Evolutionary conservation across 2,888 invertebrate genomes (phyloP).

Genomic region (Conchocele bisecta): DNA sequence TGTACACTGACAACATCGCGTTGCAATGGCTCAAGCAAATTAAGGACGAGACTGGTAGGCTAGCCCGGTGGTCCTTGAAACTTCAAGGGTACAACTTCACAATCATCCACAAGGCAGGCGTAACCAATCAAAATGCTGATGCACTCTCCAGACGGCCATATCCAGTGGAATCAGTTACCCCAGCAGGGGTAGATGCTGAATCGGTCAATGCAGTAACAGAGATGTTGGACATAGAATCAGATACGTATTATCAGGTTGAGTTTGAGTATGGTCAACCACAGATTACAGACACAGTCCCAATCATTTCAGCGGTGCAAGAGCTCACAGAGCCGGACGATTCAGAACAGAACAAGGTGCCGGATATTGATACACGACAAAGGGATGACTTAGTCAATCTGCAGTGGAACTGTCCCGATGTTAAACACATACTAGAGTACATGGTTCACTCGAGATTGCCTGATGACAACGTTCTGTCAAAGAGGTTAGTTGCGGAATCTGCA

Average conservation of each 20-base stretch:
- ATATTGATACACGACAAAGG: neutral
- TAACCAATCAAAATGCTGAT: slow-evolving; percentile 39
- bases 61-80: slow-evolving; percentile 40
- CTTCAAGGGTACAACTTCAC: slow-evolving; percentile 40
- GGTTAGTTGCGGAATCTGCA: neutral
- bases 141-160: slow-evolving; percentile 38
- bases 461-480: neutral
- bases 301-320: slow-evolving; percentile 9
- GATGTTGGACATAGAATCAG: no score
- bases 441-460: slow-evolving; percentile 14
- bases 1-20: slow-evolving; percentile 50
- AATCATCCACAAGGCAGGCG: slow-evolving; percentile 35
- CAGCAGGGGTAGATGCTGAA: no score
- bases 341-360: neutral
- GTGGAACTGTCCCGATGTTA: slow-evolving; percentile 22
- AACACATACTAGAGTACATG: slow-evolving; percentile 8
- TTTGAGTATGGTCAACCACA: slow-evolving; percentile 4
- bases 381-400: slow-evolving; percentile 11
- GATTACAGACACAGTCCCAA: neutral
- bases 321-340: slow-evolving; percentile 7
- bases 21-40: slow-evolving; percentile 32
- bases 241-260: neutral
- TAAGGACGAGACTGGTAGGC: slow-evolving; percentile 25
- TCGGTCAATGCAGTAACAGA: no score
- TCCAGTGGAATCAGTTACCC: no score